These are phyloP conservation scores for Agrotis exclamationis DNA, from an alignment of 2,888 invertebrate genomes.

Conservation along the genomic window DNA sequence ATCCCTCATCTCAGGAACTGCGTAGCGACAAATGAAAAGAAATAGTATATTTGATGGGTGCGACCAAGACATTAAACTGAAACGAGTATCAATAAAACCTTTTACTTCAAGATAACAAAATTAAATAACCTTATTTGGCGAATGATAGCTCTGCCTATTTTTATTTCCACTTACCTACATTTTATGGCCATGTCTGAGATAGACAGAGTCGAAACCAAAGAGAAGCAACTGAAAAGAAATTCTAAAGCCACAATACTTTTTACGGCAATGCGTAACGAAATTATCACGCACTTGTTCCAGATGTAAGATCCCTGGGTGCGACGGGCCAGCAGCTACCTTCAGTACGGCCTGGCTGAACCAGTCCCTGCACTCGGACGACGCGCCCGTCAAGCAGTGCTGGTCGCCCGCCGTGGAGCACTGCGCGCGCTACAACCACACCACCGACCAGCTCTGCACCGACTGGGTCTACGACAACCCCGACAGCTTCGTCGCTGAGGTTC, in stretches of 20 bases:
- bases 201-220: neutral
- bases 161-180: neutral
- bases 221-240: neutral
- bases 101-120: neutral
- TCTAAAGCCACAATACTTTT: too few species aligned
- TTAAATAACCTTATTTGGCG: neutral
- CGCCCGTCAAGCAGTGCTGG: slow-evolving; percentile 77
- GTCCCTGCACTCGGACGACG: slow-evolving; percentile 51
- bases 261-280: too few species aligned
- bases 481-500: slow-evolving; percentile 86
- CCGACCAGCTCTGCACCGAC: slow-evolving; percentile 69
- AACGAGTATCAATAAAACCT: neutral
- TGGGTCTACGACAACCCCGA: slow-evolving; percentile 83
- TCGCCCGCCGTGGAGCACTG: slow-evolving; percentile 66
- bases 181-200: neutral
- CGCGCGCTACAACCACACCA: slow-evolving; percentile 64
- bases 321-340: slow-evolving; percentile 65
- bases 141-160: neutral
- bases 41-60: neutral
- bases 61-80: neutral
- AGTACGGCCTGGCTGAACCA: slow-evolving; percentile 74
- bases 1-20: too few species aligned
- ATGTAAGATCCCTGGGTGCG: slow-evolving; percentile 80
- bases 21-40: neutral
- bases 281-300: slow-evolving; percentile 62